A percentile compares a stretch with the other conserved stretches of the same genome.
Conservation (phyloP, 1,140 invertebrate species). For the Drosophila elegans region DNA sequence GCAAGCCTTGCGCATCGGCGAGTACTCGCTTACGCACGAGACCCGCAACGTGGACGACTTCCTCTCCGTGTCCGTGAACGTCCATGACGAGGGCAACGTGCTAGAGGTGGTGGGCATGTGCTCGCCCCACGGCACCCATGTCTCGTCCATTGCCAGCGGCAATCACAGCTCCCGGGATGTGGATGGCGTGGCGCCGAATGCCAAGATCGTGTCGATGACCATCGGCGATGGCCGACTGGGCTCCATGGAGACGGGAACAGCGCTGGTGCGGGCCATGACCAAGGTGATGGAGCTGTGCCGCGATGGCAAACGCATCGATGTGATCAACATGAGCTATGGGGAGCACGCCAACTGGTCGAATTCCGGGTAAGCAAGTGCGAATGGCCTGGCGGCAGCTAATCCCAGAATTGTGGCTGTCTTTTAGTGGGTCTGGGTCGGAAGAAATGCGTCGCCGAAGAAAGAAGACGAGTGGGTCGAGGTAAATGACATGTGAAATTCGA, state of each 20-base stretch:
- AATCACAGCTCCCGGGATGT: conserved; percentile 95
- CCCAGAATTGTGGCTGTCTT: conserved; percentile 18
- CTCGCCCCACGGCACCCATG: conserved; percentile 98
- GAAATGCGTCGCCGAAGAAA: conserved; percentile 42
- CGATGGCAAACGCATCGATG: conserved; percentile 89
- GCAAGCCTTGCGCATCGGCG: conserved; percentile 91
- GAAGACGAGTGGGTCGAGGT: conserved; percentile 42
- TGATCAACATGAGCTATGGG: conserved; percentile 99
- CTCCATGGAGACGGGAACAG: conserved; percentile 98
- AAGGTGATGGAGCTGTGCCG: conserved; percentile 91
- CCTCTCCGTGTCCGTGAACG: conserved; percentile 96
- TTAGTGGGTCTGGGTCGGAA: conserved; percentile 27
- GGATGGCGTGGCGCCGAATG: conserved; percentile 98
- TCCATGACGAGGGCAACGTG: conserved; percentile 95
- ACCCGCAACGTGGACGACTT: conserved; percentile 93
- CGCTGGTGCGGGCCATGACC: conserved; percentile 95
- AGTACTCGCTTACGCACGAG: conserved; percentile 93
- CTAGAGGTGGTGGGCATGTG: conserved; percentile 97
- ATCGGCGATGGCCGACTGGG: conserved; percentile 95
- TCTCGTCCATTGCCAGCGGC: conserved; percentile 97
- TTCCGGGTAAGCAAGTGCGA: conserved; percentile 89
- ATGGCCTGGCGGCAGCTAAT: conserved; percentile 22
- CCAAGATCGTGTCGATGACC: conserved; percentile 96
- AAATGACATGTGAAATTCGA: conserved; percentile 22
- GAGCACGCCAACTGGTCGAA: conserved; percentile 96